Evolutionary conservation across 1,140 invertebrate genomes (phyloP), one percentile per base, ranked within the genome.

Genomic region (Ceratosolen solmsi): DNA sequence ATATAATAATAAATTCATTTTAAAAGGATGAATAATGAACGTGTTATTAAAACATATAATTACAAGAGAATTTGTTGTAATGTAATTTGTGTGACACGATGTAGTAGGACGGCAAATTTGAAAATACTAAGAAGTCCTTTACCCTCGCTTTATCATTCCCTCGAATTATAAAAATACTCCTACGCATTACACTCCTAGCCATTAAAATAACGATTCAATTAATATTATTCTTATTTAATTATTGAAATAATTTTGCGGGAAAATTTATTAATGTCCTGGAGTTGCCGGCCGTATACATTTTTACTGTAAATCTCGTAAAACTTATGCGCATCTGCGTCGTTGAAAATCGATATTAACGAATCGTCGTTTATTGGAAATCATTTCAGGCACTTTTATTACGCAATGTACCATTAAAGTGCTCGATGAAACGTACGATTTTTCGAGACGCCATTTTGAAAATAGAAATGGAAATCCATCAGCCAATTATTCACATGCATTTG

Each of bases 31-130:
- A 51, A 60, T 41, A 33, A 68, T 27, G 58, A 46, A 60, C 51
- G 25, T 49, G 70, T 80, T 63, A 73, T 80, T 80, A 80, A 80
- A 80, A 80, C 70, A 38, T 63, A 58, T 73, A 80, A 80, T 80
- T 80, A 54, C 79, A 36, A 56, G 71, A 33, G 71, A 80, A 73
- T 80, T 80, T 80, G 71, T 54, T 36, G 36, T n/a, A 38, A 80
- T n/a, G 54, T 38, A 65, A 74, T 73, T 74, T 74, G 71, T 74
- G 58, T 74, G 79, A 74, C 79, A 80, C 79, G 74, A 74, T n/a
- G 41, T 60, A 30, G 63, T 22, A 7, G n/a, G 56, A 73, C 70
- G 20, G 51, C 54, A 80, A 80, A 73, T 80, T 51, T 63, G 22
- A 46, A 80, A 80, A 63, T 73, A 38, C 51, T 27, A n/a, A n/a